These are phyloP conservation scores for Amaurobius ferox DNA, from an alignment of 2,888 invertebrate species.

Conservation along the genomic window DNA sequence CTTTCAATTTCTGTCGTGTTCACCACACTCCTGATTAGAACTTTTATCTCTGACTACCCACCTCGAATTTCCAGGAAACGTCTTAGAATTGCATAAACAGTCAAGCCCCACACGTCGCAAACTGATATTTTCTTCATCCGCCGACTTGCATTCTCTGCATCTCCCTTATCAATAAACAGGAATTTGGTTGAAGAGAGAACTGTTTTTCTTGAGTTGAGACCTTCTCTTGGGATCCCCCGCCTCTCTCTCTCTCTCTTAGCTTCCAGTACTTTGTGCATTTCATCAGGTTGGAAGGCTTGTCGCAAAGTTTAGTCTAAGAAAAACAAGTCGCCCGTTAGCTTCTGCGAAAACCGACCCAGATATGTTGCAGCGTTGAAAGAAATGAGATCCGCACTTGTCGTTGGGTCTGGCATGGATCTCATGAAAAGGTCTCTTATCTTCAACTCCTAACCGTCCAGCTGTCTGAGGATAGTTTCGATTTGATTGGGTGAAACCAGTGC, in stretches of 20 bases:
- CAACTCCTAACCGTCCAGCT: neutral
- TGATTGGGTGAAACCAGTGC: too few species aligned
- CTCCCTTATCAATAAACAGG: constrained; percentile 38
- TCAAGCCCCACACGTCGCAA: neutral
- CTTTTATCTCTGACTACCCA: neutral
- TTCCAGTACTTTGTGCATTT: neutral
- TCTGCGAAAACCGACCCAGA: constrained; percentile 15
- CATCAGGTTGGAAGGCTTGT: constrained; percentile 16
- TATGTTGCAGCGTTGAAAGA: constrained; percentile 7
- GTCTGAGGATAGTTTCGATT: neutral
- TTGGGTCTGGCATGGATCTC: neutral
- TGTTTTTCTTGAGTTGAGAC: constrained; percentile 10
- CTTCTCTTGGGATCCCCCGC: neutral
- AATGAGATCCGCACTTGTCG: neutral
- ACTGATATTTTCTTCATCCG: neutral
- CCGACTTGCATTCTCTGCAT: neutral
- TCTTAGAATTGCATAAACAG: constrained; percentile 21
- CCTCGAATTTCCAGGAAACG: constrained; percentile 6
- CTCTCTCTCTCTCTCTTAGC: neutral
- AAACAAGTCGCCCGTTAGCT: constrained; percentile 14
- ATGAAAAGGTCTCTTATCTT: neutral
- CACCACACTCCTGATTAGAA: constrained; percentile 1
- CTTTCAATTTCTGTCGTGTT: neutral
- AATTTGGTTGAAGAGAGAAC: neutral
- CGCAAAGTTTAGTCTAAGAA: constrained; percentile 14